Conservation (phyloP, 2,797 vertebrate genomes). For the Takifugu ocellatus region DNA sequence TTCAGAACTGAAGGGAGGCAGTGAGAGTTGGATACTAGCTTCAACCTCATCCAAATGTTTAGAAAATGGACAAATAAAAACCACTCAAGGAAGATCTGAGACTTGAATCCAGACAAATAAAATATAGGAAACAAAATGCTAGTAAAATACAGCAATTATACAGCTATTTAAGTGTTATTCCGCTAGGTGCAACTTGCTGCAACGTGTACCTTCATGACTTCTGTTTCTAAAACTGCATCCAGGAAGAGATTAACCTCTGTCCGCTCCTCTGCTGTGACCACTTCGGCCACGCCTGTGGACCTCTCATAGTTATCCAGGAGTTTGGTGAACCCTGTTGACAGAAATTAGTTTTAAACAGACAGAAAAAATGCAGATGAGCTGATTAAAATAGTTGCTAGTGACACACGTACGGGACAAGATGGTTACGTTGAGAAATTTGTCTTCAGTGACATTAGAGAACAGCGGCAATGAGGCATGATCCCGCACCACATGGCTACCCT, state of each 20-base stretch:
- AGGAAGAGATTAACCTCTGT: constrained; percentile 79
- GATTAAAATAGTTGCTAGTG: neutral
- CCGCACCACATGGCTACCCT: constrained; percentile 61
- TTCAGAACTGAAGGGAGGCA: constrained; percentile 23
- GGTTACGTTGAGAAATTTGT: constrained; percentile 66
- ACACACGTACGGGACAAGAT: constrained; percentile 74
- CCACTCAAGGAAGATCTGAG: too few species aligned
- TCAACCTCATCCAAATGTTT: neutral
- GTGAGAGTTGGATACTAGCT: constrained; percentile 26
- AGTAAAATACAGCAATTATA: neutral
- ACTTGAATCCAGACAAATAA: neutral
- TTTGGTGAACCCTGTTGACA: constrained; percentile 73
- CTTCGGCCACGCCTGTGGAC: constrained; percentile 78
- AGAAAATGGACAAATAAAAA: too few species aligned
- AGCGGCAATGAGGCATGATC: constrained; percentile 74
- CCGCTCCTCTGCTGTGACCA: constrained; percentile 78
- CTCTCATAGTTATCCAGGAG: constrained; percentile 87
- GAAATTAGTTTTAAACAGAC: neutral
- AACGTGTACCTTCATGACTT: constrained; percentile 81
- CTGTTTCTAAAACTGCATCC: constrained; percentile 79
- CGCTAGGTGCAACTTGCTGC: neutral
- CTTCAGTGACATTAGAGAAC: constrained; percentile 78
- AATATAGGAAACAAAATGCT: neutral
- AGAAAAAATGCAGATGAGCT: neutral
- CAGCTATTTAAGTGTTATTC: neutral